Conservation (phyloP, 2,113 vertebrate genomes). For the Leptobrachium leishanense region DNA sequence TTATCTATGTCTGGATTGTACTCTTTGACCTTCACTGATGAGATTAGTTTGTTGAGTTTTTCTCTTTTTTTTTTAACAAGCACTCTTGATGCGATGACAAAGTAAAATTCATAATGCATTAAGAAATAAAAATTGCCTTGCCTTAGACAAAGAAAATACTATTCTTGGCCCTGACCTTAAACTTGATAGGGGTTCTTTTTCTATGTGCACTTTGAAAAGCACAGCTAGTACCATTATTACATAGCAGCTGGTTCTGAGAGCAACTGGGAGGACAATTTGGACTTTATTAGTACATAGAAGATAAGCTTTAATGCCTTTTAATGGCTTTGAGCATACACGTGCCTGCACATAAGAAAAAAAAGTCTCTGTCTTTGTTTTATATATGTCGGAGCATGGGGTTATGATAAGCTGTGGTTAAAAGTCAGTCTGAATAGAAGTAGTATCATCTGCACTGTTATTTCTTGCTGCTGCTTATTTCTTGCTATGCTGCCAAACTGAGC, state of each 20-base stretch:
- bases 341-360: constrained; percentile 17
- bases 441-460: not conserved
- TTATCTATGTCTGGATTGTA: constrained; percentile 8
- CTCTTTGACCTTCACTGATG: constrained; percentile 10
- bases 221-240: constrained; percentile 32
- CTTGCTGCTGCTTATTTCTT: too few relatives aligned
- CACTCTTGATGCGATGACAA: constrained; percentile 14
- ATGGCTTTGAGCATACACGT: constrained; percentile 27
- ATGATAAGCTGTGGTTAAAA: constrained; percentile 4
- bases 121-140: not conserved
- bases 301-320: constrained; percentile 23
- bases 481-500: too few relatives aligned
- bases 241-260: constrained; percentile 27
- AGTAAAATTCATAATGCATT: not conserved
- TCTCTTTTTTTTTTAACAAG: not conserved
- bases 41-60: constrained; percentile 12
- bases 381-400: not conserved
- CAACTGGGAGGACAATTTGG: constrained; percentile 21
- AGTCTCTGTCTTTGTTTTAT: constrained; percentile 1
- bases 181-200: constrained; percentile 29
- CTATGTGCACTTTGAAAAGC: constrained; percentile 32
- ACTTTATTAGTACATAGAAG: constrained; percentile 40
- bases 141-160: constrained; percentile 18
- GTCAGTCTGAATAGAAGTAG: constrained; percentile 22
- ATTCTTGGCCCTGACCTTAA: constrained; percentile 18